phyloP scores from a whole-genome alignment of 2,888 invertebrate genomes.

The Pteria penguin region DNA sequence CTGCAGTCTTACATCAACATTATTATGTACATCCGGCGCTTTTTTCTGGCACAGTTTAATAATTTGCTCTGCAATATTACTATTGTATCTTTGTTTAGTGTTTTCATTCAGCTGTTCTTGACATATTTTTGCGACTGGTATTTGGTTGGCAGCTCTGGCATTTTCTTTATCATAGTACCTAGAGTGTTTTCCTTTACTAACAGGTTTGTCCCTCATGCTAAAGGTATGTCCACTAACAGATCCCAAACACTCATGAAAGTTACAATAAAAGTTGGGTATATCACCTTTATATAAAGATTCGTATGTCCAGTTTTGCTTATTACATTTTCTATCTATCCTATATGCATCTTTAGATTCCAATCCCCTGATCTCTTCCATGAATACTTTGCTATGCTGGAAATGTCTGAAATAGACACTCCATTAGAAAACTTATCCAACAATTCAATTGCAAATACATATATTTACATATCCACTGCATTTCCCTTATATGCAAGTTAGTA shows the following conservation, averaged over 20 bases:
- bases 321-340: slow-evolving; percentile 73
- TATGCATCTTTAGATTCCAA: slow-evolving; percentile 72
- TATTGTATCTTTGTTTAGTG: neutral
- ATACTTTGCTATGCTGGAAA: slow-evolving; percentile 68
- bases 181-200: slow-evolving; percentile 31
- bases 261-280: slow-evolving; percentile 68
- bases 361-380: slow-evolving; percentile 71
- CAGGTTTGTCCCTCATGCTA: slow-evolving; percentile 44
- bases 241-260: slow-evolving; percentile 52
- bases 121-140: slow-evolving; percentile 21
- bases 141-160: slow-evolving; percentile 34
- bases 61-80: neutral
- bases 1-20: slow-evolving; percentile 46
- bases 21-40: neutral
- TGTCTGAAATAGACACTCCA: too few relatives aligned
- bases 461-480: too few relatives aligned
- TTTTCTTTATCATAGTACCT: slow-evolving; percentile 70
- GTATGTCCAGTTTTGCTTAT: slow-evolving; percentile 75
- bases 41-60: neutral
- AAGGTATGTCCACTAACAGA: slow-evolving; percentile 20
- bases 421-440: too few relatives aligned
- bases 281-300: slow-evolving; percentile 75
- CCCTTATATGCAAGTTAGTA: too few relatives aligned
- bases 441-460: too few relatives aligned
- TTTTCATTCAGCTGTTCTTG: neutral